These are phyloP conservation scores for Drosophila nasuta DNA, from an alignment of 1,140 invertebrate genomes.

Conservation along the genomic window DNA sequence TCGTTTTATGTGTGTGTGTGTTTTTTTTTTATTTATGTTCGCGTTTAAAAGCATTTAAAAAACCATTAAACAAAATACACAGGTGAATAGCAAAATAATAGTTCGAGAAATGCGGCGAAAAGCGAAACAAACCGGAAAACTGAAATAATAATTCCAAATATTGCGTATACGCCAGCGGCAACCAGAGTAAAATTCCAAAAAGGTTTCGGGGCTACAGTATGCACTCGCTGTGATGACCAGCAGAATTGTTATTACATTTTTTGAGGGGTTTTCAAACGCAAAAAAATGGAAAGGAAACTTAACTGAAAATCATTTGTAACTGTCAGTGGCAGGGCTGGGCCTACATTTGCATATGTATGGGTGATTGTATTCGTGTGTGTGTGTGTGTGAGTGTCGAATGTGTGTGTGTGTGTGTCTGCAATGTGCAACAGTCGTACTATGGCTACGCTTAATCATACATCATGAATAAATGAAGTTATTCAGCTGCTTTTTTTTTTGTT, in stretches of 20 bases:
- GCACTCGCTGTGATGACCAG: constrained; percentile 3
- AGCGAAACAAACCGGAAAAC: neutral
- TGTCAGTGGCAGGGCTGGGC: constrained; percentile 47
- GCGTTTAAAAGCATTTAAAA: constrained; percentile 56
- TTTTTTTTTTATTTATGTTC: constrained; percentile 51
- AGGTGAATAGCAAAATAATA: constrained; percentile 40
- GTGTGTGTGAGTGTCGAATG: constrained; percentile 32
- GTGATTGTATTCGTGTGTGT: constrained; percentile 38
- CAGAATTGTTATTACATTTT: constrained; percentile 10
- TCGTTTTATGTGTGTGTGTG: no score
- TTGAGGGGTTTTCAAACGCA: neutral
- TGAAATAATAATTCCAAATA: neutral
- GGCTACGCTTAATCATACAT: constrained; percentile 72
- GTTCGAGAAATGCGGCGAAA: neutral
- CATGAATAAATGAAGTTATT: constrained; percentile 68
- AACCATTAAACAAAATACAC: constrained; percentile 53
- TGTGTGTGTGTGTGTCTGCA: constrained; percentile 47
- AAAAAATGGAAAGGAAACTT: neutral
- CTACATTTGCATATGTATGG: constrained; percentile 27
- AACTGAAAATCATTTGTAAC: constrained; percentile 52
- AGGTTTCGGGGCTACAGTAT: constrained; percentile 2
- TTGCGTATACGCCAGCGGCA: constrained; percentile 61
- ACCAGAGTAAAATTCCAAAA: constrained; percentile 8
- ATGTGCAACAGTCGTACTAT: constrained; percentile 77
- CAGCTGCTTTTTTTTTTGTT: constrained; percentile 56